Evolutionary conservation across 2,888 invertebrate genomes (phyloP), one percentile per base, ranked within the genome.

Genomic region (Phrixothrix hirtus): DNA sequence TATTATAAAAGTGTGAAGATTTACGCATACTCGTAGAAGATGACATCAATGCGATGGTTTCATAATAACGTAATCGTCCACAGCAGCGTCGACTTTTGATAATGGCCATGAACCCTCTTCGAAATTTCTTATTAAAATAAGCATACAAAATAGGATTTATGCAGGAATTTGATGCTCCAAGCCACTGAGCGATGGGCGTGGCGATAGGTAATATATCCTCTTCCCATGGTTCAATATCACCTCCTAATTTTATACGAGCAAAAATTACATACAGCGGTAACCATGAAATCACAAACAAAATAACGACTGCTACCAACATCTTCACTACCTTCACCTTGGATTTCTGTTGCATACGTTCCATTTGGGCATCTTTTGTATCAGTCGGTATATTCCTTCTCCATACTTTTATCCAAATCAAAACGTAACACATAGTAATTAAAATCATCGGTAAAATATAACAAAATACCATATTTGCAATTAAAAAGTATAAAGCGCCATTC

Each of bases 141-240:
- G 94, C 93, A 75, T 95, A 95, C 48, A 96, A 81, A 57, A 96
- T 88, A 0, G 95, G 95, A 76, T 96, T 96, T 69, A 95, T 94
- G 81, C 95, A 95, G 12, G 93, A 93, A 75, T 96, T 96, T 11
- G 94, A 92, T 0, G 93, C 87, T 1, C 95, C 95, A 35, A 96
- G 78, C 92, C 92, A 93, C 73, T 92, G 95, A 2, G 92, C 94
- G 39, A 95, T 82, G 2, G 95, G 95, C 11, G 91, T 89, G 1
- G 89, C 86, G 12, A 89, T 84, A 34, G 87, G 87, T 26, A 92
- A 79, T 52, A 90, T 80, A 60, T 90, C 89, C 66, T 90, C 89
- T 67, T 88, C 92, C 84, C 87, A 89, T 37, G 84, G 81, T 57
- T 86, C 82, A 27, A 88, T 81, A 6, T 84, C 83, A 35, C 88